These are phyloP conservation scores for Branchipolynoe longqiensis DNA, from an alignment of 2,888 invertebrate species.

Conservation along the genomic window DNA sequence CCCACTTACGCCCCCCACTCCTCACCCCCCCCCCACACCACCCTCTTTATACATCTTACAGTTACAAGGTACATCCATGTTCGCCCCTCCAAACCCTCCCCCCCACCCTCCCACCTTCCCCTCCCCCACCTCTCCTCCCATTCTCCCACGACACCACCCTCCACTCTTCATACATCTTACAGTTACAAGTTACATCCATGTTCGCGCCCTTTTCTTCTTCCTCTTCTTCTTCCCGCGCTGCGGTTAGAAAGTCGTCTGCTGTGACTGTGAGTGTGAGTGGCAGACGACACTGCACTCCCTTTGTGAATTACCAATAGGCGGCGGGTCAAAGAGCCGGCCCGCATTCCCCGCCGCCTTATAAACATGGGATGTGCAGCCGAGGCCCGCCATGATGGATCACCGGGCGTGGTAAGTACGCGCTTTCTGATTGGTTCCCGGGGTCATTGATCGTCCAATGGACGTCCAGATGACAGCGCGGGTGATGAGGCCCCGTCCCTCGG, in stretches of 20 bases:
- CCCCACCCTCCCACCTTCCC: background rate
- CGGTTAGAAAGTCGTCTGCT: too few species aligned
- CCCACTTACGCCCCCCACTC: background rate
- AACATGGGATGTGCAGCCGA: slow-evolving; percentile 26
- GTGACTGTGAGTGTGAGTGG: too few species aligned
- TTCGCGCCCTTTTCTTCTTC: background rate
- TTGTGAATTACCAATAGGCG: slow-evolving; percentile 52
- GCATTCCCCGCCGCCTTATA: slow-evolving; percentile 14
- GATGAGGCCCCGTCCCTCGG: slow-evolving; percentile 47
- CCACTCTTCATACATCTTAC: background rate
- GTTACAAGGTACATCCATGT: background rate
- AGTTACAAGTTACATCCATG: background rate
- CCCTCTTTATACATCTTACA: background rate
- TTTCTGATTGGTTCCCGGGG: slow-evolving; percentile 52
- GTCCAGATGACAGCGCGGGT: slow-evolving; percentile 53
- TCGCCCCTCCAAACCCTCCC: background rate
- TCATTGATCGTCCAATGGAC: slow-evolving; percentile 56
- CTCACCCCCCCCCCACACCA: background rate
- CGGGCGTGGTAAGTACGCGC: slow-evolving; percentile 53
- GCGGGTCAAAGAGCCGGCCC: slow-evolving; percentile 38
- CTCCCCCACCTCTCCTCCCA: background rate
- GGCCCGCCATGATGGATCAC: slow-evolving; percentile 43
- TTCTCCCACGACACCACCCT: background rate
- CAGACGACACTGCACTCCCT: slow-evolving; percentile 16
- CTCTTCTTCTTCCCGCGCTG: background rate